A percentile compares a stretch with the other conserved stretches of the same genome.
These are phyloP conservation scores for Diglossa brunneiventris DNA, from an alignment of 2,113 vertebrate species.

Conservation along the genomic window DNA sequence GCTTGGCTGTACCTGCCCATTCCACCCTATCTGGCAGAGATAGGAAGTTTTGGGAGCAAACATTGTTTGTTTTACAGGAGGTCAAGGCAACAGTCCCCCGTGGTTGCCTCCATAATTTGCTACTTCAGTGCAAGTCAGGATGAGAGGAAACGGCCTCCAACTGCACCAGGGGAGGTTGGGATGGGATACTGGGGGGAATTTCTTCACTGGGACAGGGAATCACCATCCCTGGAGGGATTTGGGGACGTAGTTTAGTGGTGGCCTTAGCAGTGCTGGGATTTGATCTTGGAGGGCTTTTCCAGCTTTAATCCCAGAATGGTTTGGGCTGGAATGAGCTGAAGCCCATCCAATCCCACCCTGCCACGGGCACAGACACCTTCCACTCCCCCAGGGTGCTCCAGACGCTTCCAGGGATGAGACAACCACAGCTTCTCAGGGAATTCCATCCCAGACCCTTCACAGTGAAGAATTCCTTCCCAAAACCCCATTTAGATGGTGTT, in stretches of 20 bases:
- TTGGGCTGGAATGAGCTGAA: not conserved
- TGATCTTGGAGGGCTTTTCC: not conserved
- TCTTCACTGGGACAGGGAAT: not conserved
- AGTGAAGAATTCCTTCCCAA: not conserved
- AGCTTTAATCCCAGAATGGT: not conserved
- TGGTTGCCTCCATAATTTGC: not conserved
- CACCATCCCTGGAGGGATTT: not conserved
- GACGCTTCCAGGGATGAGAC: not conserved
- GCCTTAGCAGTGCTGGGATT: not conserved
- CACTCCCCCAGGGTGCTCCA: not conserved
- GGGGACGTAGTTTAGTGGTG: not conserved
- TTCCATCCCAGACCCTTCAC: not conserved
- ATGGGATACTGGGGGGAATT: not conserved
- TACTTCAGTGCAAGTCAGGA: not conserved
- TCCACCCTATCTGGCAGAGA: not conserved
- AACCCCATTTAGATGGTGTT: fast-evolving
- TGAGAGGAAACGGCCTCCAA: not conserved
- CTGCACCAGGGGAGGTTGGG: not conserved
- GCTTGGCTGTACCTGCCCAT: not conserved
- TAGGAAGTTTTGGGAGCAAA: not conserved
- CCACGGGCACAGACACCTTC: not conserved
- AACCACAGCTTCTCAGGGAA: not conserved
- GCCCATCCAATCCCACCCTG: not conserved
- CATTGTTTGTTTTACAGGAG: not conserved
- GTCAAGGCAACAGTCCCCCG: not conserved